Conservation (phyloP, 2,888 invertebrate genomes). For the Chaitophorus viminalis region DNA sequence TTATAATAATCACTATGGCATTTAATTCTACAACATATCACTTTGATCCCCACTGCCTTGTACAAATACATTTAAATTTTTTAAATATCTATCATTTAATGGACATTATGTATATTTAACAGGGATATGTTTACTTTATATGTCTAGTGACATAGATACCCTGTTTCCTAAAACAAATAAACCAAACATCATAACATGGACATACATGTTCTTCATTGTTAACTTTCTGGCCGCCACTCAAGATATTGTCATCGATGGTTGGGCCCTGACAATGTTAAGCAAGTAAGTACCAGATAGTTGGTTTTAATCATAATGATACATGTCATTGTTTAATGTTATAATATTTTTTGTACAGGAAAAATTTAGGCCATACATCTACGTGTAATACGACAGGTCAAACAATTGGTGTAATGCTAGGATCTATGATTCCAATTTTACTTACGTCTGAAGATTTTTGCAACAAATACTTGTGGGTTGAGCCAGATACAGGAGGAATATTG, state of each 20-base stretch:
- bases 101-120: not conserved
- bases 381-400: constrained; percentile 99
- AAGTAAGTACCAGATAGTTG: constrained; percentile 70
- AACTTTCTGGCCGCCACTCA: constrained; percentile 99
- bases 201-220: constrained; percentile 85
- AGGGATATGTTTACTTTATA: constrained; percentile 77
- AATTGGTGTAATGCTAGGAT: constrained; percentile 95
- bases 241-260: constrained; percentile 99
- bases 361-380: constrained; percentile 97
- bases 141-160: constrained; percentile 79
- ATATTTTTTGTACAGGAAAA: constrained; percentile 72
- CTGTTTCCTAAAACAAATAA: constrained; percentile 74
- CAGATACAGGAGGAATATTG: constrained; percentile 77
- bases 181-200: constrained; percentile 71
- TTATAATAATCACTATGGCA: not conserved
- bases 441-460: constrained; percentile 97
- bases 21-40: not conserved
- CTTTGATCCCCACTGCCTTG: not conserved
- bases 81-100: not conserved
- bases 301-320: not conserved
- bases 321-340: not conserved
- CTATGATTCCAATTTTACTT: constrained; percentile 93
- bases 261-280: constrained; percentile 98
- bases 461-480: constrained; percentile 81
- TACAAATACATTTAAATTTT: not conserved